Percentiles rank a stretch among this genome's conserved stretches.
Conservation (phyloP, 1,140 invertebrate species). For the Atopsyche davidsoni region DNA sequence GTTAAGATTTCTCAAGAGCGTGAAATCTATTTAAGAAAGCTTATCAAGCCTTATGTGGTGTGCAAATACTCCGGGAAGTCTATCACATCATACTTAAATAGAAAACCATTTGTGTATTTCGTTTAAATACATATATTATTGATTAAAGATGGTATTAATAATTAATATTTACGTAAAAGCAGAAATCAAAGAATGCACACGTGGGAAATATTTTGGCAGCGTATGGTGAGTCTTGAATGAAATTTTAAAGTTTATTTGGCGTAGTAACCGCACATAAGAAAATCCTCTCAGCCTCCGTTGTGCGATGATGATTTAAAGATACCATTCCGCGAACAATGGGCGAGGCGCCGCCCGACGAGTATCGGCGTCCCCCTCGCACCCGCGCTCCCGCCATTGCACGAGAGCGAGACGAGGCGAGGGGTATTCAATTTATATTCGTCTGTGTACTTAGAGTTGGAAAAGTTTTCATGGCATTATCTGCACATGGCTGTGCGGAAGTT, state of each 20-base stretch:
- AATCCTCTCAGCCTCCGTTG: slow-evolving; percentile 25
- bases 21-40: no score
- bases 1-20: no score
- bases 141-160: no score
- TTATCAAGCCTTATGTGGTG: no score
- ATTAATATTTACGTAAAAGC: no score
- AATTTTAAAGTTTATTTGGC: slow-evolving; percentile 39
- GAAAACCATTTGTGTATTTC: no score
- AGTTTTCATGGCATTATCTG: slow-evolving; percentile 23
- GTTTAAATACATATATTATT: no score
- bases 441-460: slow-evolving; percentile 21
- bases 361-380: slow-evolving; percentile 10
- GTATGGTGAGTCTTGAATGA: slow-evolving; percentile 45
- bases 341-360: slow-evolving; percentile 8
- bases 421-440: slow-evolving; percentile 19
- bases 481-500: slow-evolving; percentile 15
- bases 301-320: slow-evolving; percentile 30
- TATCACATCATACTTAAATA: no score
- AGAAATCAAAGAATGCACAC: slow-evolving; percentile 2
- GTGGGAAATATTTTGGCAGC: slow-evolving; percentile 21
- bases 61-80: no score
- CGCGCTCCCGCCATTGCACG: slow-evolving; percentile 7
- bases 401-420: slow-evolving; percentile 9
- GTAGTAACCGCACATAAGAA: slow-evolving; percentile 28
- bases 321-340: slow-evolving; percentile 27